Base-by-base conservation (phyloP, 2,113 vertebrate genomes). In the Crypturellus undulatus region DNA sequence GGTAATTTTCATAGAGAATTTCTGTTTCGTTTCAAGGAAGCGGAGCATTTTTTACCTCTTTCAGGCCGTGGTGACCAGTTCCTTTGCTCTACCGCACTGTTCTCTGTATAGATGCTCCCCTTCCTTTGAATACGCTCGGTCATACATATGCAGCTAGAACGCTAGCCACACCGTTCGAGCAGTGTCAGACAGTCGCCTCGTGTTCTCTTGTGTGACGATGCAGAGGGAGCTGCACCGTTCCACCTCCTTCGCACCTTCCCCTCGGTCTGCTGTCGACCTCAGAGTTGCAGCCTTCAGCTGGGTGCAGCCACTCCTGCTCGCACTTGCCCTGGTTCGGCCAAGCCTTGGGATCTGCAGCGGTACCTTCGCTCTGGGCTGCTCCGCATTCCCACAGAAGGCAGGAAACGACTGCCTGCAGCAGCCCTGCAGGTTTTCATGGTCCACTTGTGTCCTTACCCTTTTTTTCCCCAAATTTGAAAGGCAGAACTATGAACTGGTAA, bases 101-200 rank as follows among this genome's bases (percentile, higher is more conserved):
- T 60, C 11, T 10, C 24, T 14, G 20, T 32, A 24, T 8, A 5
- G 12, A 14, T 47, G n/a, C 40, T 18, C 7, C 40, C 18, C 34
- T n/a, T 43, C 64, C 42, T 10, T 49, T 59, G 5, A 45, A 30
- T 26, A 7, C n/a, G n/a, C 36, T 64, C 34, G 64, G 58, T 24
- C 49, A 12, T 18, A n/a, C 58, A 10, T 11, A 4, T n/a, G 36
- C 15, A 25, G 38, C 47, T 56, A n/a, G 38, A 30, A 63, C 21
- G 6, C 36, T 8, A 38, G 43, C 72, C n/a, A 3, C 19, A 1
- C 28, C 45, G 15, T 12, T 30, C 0, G 2, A 10, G 30, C 7
- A 40, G 56, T 58, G 9, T 8, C n/a, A 20, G 12, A 7, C 5
- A 0, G 15, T 4, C 49, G 9, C 25, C 64, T 54, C 7, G 0